These are phyloP conservation scores for Catostomus latipinnis DNA, from an alignment of 2,797 vertebrate species.

Conservation along the genomic window DNA sequence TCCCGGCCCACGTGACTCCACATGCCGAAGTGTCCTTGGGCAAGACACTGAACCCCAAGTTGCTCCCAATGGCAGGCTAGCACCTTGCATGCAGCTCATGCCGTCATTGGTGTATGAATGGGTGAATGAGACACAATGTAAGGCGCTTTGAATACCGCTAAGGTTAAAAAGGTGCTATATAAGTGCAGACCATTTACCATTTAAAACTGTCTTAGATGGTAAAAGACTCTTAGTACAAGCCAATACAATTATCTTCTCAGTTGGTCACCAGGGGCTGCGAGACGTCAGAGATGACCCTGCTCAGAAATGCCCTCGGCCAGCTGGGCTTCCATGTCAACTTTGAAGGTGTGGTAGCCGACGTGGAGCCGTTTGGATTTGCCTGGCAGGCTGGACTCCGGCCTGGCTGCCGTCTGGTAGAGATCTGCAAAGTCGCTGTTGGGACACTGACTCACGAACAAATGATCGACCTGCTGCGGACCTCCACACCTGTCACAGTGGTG, in stretches of 20 bases:
- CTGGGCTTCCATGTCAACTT: slow-evolving; percentile 89
- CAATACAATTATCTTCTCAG: slow-evolving; percentile 59
- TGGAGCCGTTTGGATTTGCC: slow-evolving; percentile 87
- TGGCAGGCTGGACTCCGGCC: slow-evolving; percentile 87
- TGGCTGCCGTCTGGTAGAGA: slow-evolving; percentile 85
- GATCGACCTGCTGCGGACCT: slow-evolving; percentile 86
- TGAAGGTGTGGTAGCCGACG: slow-evolving; percentile 86
- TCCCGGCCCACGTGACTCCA: no score
- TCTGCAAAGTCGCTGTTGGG: slow-evolving; percentile 86
- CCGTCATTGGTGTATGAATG: no score
- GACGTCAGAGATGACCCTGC: slow-evolving; percentile 83
- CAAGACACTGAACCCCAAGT: no score
- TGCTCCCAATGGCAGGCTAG: no score
- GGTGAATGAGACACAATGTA: no score
- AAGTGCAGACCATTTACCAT: no score
- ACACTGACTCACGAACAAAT: slow-evolving; percentile 87
- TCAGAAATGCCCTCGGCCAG: slow-evolving; percentile 84
- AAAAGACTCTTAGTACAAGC: not conserved
- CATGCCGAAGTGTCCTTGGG: no score
- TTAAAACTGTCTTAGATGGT: not conserved
- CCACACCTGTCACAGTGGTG: slow-evolving; percentile 83
- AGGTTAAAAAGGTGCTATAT: no score
- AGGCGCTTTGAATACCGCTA: no score
- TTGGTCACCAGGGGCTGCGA: slow-evolving; percentile 85
- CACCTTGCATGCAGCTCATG: no score